Conservation (phyloP, 2,113 vertebrate genomes). For the Cynopterus brachyotis region DNA sequence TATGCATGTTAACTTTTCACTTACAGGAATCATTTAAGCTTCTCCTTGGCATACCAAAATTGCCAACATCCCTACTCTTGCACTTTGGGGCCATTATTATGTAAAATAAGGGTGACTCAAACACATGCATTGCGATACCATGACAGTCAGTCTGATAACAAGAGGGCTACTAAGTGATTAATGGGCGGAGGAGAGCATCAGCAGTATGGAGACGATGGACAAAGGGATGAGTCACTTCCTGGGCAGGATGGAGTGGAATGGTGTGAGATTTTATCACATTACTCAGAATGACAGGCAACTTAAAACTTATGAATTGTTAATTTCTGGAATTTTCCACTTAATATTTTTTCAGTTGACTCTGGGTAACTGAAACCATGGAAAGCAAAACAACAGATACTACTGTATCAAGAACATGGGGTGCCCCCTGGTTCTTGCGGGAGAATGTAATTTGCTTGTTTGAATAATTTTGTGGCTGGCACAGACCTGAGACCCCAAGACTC, state of each 20-base stretch:
- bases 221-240: neutral
- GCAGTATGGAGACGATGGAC: neutral
- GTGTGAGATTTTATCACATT: neutral
- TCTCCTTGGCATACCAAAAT: neutral
- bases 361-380: neutral
- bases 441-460: neutral
- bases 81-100: neutral
- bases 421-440: neutral
- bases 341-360: neutral
- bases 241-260: neutral
- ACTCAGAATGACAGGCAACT: neutral
- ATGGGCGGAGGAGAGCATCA: neutral
- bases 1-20: neutral
- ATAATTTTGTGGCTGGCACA: neutral
- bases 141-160: neutral
- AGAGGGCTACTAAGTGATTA: neutral
- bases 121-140: no score
- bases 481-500: neutral
- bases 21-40: neutral
- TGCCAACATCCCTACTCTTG: neutral
- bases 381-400: neutral
- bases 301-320: neutral
- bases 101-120: neutral
- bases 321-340: neutral
- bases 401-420: neutral